Base-by-base conservation (phyloP, 2,113 vertebrate genomes). In the Ammodytes dubius region DNA sequence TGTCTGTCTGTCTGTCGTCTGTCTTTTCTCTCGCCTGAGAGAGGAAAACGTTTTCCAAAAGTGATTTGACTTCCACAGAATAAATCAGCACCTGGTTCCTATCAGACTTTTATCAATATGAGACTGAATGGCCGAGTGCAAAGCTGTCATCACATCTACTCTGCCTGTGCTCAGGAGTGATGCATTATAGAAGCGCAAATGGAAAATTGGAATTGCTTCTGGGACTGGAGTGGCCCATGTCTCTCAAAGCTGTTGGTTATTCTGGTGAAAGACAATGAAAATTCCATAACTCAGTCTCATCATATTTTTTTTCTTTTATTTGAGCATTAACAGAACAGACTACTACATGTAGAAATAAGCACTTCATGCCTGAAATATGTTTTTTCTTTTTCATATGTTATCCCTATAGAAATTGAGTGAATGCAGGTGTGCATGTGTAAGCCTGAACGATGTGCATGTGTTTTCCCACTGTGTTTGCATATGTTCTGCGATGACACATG, bases 171-270 rank as follows among this genome's bases (percentile, higher is more conserved):
- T 65, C 68, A 0, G 50, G 70, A 88, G 81, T 63, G 71, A 39
- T 35, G 70, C 56, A 52, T 74, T 65, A 57, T 74, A 5, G 43
- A 70, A 66, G 40, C 40, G 57, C 74, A 80, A 72, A 86, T 72
- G 59, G 82, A 88, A 27, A 86, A 79, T 39, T 69, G 52, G 59
- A 88, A 87, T 84, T 80, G 88, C 70, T 79, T 91, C 52, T 70
- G 86, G 74, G 70, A 71, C 19, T 39, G 50, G 27, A 67, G 43
- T 43, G 81, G 57, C 52, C 60, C 17, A 9, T 53, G 40, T 50
- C 11, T 67, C 17, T 59, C 35, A 42, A 17, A 17, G 42, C n/a
- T 46, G 35, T 66, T 59, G 46, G 14, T 53, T 64, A 17, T 77
- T 68, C 66, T 49, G 14, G 15, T 27, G 8, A 76, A 60, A 79